These are phyloP conservation scores for Ephialtes manifestator DNA, from an alignment of 2,888 invertebrate species.

Conservation along the genomic window DNA sequence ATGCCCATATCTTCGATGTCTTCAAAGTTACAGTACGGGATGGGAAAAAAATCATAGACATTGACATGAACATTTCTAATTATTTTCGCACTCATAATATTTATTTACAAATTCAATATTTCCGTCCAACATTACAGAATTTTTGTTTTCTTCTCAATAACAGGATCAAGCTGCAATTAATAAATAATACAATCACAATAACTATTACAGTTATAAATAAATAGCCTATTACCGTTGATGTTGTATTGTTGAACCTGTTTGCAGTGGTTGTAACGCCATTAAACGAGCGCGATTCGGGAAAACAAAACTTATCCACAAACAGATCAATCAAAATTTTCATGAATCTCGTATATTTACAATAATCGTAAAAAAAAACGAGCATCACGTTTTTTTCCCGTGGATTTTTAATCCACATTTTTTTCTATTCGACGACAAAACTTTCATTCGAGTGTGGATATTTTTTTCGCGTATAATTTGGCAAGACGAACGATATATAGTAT, in stretches of 20 bases:
- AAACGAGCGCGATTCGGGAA: background rate
- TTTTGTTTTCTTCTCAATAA: conserved; percentile 63
- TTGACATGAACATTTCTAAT: background rate
- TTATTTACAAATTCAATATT: conserved; percentile 82
- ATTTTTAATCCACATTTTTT: conserved; percentile 51
- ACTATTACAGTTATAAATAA: conserved; percentile 78
- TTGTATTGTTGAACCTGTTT: conserved; percentile 59
- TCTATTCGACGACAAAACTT: conserved; percentile 44
- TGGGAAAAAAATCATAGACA: background rate
- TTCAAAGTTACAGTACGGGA: background rate
- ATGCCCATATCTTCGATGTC: background rate
- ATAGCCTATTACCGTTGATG: conserved; percentile 74
- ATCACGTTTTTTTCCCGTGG: conserved; percentile 10
- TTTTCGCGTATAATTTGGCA: conserved; percentile 65
- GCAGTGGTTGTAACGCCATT: background rate
- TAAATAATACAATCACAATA: conserved; percentile 82
- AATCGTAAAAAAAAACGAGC: conserved; percentile 39
- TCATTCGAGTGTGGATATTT: conserved; percentile 31
- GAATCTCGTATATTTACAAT: conserved; percentile 57
- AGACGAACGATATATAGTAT: conserved; percentile 53
- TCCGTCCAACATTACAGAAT: conserved; percentile 72
- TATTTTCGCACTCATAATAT: conserved; percentile 70
- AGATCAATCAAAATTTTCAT: conserved; percentile 30
- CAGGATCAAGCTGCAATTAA: conserved; percentile 77
- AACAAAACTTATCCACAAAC: conserved; percentile 34